Base-by-base conservation (phyloP, 2,888 invertebrate species). In the Apantesis nais region DNA sequence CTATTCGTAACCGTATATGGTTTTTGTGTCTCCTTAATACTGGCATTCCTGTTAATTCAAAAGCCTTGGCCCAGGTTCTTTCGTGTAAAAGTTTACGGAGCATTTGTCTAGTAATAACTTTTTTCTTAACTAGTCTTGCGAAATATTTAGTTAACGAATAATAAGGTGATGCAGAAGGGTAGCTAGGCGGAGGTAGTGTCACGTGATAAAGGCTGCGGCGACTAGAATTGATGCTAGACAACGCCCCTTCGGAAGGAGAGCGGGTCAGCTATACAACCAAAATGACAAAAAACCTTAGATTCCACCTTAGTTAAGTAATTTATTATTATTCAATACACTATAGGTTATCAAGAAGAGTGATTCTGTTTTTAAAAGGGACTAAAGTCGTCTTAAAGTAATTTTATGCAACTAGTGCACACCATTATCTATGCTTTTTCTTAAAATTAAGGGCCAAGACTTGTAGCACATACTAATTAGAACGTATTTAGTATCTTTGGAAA, bases 161-260 rank as follows among this genome's bases (percentile, higher is more conserved):
- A 90, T 97, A 98, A 39, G 98, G 98, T 66, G 97, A 97, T 79
- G 97, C 96, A 83, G 97, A 96, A 86, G 97, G 97, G 93, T 97
- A 97, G 92, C 96, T 97, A 91, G 96, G 96, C 78, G 97, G 97
- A 77, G 97, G 97, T 85, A 97, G 93, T 69, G 96, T 96, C 81
- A 96, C 93, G 86, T 95, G 95, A 89, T 96, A 95, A 71, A 95
- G 92, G 88, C 95, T 95, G 82, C 95, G 94, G 68, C 95, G 93
- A 83, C 92, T 93, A 90, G 90, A 88, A 91, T 92, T 95, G 94
- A 95, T 92, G 86, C 95, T 94, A 92, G 93, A 94, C 88, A 95
- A 91, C 85, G 95, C 95, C 85, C 95, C 95, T 91, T 95, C 95
- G 79, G 95, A 95, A 86, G 95, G 95, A 88, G 95, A 95, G 84